Evolutionary conservation across 2,888 invertebrate species (phyloP), one percentile per base, ranked within the genome.

Genomic region (Bimastos eiseni): DNA sequence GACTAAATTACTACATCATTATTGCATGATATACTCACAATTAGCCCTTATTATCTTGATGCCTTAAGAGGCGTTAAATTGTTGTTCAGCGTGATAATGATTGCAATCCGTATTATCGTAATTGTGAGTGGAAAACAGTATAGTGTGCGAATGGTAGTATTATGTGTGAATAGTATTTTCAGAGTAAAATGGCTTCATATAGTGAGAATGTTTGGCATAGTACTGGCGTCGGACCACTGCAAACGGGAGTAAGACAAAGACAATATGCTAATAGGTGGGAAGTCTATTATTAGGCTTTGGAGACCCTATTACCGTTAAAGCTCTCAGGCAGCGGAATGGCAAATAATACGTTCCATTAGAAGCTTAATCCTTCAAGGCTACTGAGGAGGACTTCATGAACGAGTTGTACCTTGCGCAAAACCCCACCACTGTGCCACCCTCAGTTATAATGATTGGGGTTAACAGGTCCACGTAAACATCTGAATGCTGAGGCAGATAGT

Each of bases 231-330:
- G 30, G 30, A 49, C 1, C n/a, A 70, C 70, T 6, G n/a, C 70
- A n/a, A 70, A n/a, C 70, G 70, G 30, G 70, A 30, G n/a, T 55
- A 30, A 70, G 70, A n/a, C 70, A n/a, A n/a, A 5, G 21, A 0
- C 30, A 5, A n/a, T 4, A 8, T n/a, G n/a, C n/a, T 70, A n/a
- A n/a, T 70, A 70, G 70, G 30, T 70, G 8, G 70, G 30, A 8
- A 70, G n/a, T 70, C 70, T 70, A n/a, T 70, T 70, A 70, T n/a
- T n/a, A n/a, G n/a, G 70, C 30, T n/a, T 70, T 70, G n/a, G 70
- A 30, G 30, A 8, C n/a, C 11, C 70, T 70, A 70, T n/a, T 70
- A n/a, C 70, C n/a, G n/a, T 0, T 70, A 70, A 8, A 30, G 30
- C n/a, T 70, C 30, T n/a, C 0, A 11, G 13, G 8, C 70, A n/a